These are phyloP conservation scores for Labeo rohita DNA, from an alignment of 2,113 vertebrate genomes.

Conservation along the genomic window DNA sequence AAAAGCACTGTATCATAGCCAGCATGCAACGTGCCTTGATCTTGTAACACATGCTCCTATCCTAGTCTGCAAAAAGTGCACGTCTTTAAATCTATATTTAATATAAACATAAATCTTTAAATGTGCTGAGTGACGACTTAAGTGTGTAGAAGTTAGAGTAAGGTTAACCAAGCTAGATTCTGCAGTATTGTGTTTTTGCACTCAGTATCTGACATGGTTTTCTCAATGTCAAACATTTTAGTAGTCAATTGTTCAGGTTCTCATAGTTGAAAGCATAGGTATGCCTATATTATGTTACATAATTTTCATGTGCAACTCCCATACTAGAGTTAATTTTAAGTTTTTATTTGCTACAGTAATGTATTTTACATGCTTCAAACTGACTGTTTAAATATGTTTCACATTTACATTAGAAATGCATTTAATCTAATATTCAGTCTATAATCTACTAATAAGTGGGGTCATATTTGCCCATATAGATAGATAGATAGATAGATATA, in stretches of 20 bases:
- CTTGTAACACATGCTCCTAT: not conserved
- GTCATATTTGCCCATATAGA: too few relatives aligned
- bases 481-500: too few relatives aligned
- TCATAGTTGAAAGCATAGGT: not conserved
- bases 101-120: not conserved
- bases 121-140: not conserved
- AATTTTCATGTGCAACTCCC: not conserved
- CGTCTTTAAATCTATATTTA: not conserved
- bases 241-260: not conserved
- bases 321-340: not conserved
- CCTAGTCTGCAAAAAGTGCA: not conserved
- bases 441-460: too few relatives aligned
- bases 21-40: not conserved
- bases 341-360: not conserved
- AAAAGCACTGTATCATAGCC: not conserved
- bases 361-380: too few relatives aligned
- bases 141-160: not conserved
- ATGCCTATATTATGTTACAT: not conserved
- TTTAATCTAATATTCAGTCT: too few relatives aligned
- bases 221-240: not conserved
- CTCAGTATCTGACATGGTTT: not conserved
- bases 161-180: not conserved
- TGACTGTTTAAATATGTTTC: too few relatives aligned
- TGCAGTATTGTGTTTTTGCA: not conserved
- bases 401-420: too few relatives aligned